These are phyloP conservation scores for Sepiola atlantica DNA, from an alignment of 2,888 invertebrate genomes.

Conservation along the genomic window DNA sequence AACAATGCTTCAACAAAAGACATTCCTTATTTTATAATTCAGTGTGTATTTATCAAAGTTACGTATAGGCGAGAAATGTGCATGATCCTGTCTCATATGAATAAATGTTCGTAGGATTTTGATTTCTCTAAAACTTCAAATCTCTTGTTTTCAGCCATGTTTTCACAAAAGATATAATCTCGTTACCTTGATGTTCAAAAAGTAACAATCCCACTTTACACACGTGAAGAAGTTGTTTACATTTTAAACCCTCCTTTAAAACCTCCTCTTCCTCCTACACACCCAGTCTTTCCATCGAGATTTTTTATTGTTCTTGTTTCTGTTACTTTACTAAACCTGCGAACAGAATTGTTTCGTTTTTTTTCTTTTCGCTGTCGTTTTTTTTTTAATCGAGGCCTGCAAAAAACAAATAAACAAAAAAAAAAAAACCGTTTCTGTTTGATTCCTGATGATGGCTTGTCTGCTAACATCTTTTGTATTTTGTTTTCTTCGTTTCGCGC, in stretches of 20 bases:
- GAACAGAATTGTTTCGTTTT: background rate
- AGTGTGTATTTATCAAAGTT: too few relatives aligned
- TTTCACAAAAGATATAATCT: background rate
- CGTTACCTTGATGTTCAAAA: background rate
- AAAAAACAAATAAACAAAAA: background rate
- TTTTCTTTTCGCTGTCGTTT: too few relatives aligned
- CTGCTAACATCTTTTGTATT: too few relatives aligned
- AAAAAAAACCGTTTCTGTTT: background rate
- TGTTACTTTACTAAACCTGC: background rate
- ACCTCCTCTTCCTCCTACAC: background rate
- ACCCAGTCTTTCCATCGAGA: background rate
- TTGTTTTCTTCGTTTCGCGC: too few relatives aligned
- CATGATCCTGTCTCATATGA: too few relatives aligned
- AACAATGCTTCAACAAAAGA: too few relatives aligned
- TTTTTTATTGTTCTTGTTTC: background rate
- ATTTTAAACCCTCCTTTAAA: background rate
- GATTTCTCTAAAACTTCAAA: background rate
- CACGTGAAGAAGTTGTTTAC: background rate
- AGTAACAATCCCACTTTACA: background rate
- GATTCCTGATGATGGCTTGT: too few relatives aligned
- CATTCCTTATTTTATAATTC: too few relatives aligned
- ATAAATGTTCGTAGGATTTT: background rate
- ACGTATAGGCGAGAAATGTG: too few relatives aligned
- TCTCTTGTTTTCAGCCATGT: background rate
- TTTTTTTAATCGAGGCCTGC: background rate